These are phyloP conservation scores for Chloroceryle aenea DNA, from an alignment of 2,113 vertebrate species.

Conservation along the genomic window DNA sequence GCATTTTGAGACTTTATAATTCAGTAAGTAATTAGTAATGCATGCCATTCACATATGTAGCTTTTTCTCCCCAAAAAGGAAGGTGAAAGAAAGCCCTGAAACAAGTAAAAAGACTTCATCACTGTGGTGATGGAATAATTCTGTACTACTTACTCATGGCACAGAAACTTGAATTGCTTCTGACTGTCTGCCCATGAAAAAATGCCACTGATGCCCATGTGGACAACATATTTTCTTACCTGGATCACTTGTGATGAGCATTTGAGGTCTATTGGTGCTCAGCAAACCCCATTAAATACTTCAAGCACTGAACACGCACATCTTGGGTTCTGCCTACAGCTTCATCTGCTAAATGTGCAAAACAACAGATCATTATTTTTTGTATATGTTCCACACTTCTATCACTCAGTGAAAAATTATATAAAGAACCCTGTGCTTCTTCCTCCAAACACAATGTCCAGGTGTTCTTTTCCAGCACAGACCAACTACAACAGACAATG, in stretches of 20 bases:
- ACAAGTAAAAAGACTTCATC: neutral
- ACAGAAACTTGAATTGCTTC: neutral
- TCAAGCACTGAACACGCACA: rapidly evolving
- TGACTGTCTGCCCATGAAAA: neutral
- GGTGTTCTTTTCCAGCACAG: neutral
- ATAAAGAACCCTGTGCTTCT: neutral
- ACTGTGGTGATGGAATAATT: neutral
- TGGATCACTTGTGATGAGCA: neutral
- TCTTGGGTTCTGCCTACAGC: neutral
- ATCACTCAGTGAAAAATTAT: neutral
- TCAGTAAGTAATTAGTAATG: neutral
- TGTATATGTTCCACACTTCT: neutral
- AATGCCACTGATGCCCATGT: neutral
- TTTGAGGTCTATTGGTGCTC: neutral
- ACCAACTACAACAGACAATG: neutral
- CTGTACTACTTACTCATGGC: neutral
- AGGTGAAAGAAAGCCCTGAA: too few relatives aligned
- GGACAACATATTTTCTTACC: neutral
- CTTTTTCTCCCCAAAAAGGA: neutral
- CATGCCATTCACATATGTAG: neutral
- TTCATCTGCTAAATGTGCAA: neutral
- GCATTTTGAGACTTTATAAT: neutral
- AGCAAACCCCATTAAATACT: neutral
- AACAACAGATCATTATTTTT: neutral
- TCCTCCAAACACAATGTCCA: neutral